Base-by-base conservation (phyloP, 92 coral and sea anemone genomes). In the Epizoanthus stellaris region DNA sequence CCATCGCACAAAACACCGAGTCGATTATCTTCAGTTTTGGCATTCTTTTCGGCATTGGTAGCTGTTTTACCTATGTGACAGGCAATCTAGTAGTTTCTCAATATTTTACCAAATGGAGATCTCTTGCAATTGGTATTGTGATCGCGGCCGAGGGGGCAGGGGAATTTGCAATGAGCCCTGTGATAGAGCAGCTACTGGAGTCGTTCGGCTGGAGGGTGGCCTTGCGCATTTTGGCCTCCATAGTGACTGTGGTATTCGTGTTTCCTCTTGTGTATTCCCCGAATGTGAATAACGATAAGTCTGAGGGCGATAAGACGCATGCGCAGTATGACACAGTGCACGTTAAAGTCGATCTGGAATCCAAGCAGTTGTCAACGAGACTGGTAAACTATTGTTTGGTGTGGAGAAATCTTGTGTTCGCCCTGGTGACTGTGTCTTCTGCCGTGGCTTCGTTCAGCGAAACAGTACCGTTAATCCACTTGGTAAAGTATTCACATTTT, bases 91-190 rank as follows among this genome's bases (percentile, higher is more conserved):
- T 79, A 12, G 83, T 79, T 67, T 79, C 83, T 4, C 72, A 63
- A 13, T 63, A 79, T 64, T 79, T 79, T 39, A 63, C 72, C 16
- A 79, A 79, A 42, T 79, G 83, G 83, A 79, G 83, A 79, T 79
- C 83, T 23, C 83, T 79, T 19, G 83, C 10, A 9, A 15, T 79
- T 42, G 83, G 83, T 3, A 64, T 64, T 5, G 83, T 79, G 62
- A 64, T 63, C 9, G 62, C 83, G 2, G 83, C 83, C 6, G 83
- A 79, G 1, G 83, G 83, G 16, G 83, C 43, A 1, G 83, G 83
- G 16, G 83, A 58, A 1, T 79, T 79, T 47, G 83, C 83, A 0
- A 79, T 79, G 72, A 79, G 83, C 17, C 83, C 62, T 3, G 42
- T 79, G 8, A 73, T 79, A 7, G 72, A 79, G 25, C 12, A 39